phyloP scores from a whole-genome alignment of 2,888 invertebrate species.

The Stenolophus ochropezus region DNA sequence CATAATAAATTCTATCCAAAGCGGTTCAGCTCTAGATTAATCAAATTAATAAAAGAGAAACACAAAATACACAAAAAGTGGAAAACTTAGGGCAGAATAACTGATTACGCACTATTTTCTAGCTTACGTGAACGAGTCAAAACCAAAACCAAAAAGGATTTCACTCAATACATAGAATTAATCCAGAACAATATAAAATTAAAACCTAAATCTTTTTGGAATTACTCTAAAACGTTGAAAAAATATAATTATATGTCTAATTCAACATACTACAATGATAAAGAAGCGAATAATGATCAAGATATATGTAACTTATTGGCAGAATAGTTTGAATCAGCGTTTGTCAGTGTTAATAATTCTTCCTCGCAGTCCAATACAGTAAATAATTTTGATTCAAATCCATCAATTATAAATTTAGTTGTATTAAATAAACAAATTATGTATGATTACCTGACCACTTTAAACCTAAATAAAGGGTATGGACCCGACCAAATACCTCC shows the following conservation, averaged over 20 bases:
- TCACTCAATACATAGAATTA: neutral
- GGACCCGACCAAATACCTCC: no score
- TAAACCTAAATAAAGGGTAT: no score
- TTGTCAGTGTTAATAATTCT: neutral
- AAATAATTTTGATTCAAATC: no score
- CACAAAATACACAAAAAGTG: neutral
- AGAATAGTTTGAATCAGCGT: constrained; percentile 11
- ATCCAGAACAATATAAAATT: neutral
- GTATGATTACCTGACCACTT: no score
- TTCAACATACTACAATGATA: neutral
- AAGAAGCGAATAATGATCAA: neutral
- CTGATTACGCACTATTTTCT: neutral
- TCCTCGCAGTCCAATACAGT: no score
- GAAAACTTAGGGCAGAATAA: neutral
- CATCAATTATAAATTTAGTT: no score
- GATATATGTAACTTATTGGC: neutral
- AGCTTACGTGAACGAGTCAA: neutral
- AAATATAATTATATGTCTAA: neutral
- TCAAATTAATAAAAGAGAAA: neutral
- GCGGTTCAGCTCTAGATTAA: neutral
- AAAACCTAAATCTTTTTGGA: neutral
- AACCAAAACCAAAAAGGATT: neutral
- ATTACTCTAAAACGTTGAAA: constrained; percentile 16
- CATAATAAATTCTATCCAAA: neutral
- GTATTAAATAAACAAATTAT: no score